Conservation (phyloP, 1,140 invertebrate species). For the Anadara kagoshimensis region DNA sequence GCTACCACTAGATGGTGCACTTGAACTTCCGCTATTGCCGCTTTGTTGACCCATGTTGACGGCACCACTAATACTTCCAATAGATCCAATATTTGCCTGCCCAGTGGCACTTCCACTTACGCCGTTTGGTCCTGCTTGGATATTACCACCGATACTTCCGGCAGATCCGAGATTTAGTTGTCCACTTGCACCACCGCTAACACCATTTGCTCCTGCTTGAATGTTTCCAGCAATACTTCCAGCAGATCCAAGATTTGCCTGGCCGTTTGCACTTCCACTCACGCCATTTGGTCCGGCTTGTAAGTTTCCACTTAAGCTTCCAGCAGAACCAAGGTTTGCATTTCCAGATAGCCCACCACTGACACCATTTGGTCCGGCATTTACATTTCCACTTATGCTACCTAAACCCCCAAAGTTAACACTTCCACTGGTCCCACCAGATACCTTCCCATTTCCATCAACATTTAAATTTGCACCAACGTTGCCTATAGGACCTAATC, state of each 20-base stretch:
- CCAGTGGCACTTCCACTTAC: background rate
- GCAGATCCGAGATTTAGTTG: conserved; percentile 8
- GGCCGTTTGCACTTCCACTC: background rate
- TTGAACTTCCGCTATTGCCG: background rate
- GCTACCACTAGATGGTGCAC: background rate
- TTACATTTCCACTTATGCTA: conserved; percentile 14
- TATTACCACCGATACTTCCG: background rate
- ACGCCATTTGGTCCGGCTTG: conserved; percentile 6
- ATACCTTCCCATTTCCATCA: conserved; percentile 15
- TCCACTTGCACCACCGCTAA: conserved; percentile 13
- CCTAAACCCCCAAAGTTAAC: conserved; percentile 3
- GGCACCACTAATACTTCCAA: background rate
- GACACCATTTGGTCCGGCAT: conserved; percentile 21
- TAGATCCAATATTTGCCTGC: background rate
- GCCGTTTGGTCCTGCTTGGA: background rate
- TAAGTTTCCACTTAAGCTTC: conserved; percentile 9
- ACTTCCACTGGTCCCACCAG: background rate
- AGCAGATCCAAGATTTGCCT: background rate
- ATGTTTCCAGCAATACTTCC: conserved; percentile 10
- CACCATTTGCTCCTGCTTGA: conserved; percentile 4
- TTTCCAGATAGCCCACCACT: conserved; percentile 3
- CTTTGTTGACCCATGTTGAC: background rate
- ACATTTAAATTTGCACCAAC: conserved; percentile 6
- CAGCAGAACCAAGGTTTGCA: conserved; percentile 1
- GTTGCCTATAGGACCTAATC: background rate